Evolutionary conservation across 2,888 invertebrate species (phyloP), one percentile per base, ranked within the genome.

Genomic region (Anorthoa munda): DNA sequence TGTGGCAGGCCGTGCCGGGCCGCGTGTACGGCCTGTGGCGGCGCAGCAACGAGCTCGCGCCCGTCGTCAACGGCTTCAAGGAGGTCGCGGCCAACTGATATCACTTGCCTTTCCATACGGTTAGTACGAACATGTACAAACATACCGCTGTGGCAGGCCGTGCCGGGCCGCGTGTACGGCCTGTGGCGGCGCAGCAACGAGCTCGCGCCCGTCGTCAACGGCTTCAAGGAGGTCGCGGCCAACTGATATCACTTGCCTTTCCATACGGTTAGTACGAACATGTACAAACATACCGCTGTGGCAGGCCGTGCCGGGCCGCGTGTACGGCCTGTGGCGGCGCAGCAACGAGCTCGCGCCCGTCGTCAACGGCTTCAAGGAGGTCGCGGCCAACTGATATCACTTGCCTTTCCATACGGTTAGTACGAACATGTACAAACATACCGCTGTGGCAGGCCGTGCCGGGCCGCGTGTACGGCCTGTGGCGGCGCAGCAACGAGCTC

Each of bases 1-100:
- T 39, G n/a, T n/a, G n/a, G n/a, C n/a, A n/a, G n/a, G 99, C 98
- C 68, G 98, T 98, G 66, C 98, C 99, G 64, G 99, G 99, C 69
- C 99, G 99, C 93, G 99, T 98, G 17, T 99, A 99, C 94, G 99
- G 99, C 3, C 97, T 99, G 77, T 99, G 99, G 99, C 98, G 99
- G 89, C 98, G 98, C 92, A 96, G 97, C 81, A 97, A 97, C 86
- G 97, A 96, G 26, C 90, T 91, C 75, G 87, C 92, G 87, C 94
- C 95, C 26, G 75, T 92, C 77, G 86, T 94, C 85, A 95, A 95
- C 90, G 96, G 95, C 51, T 95, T 91, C 90, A 95, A 95, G 91
- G 96, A 96, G 91, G 94, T 96, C 50, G 94, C 94, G 51, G 96
- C 96, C 88, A 96, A 96, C 94, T 96, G 96, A 96, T 94, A 86